Base-by-base conservation (phyloP, 2,113 vertebrate species). In the Halichoeres trimaculatus region DNA sequence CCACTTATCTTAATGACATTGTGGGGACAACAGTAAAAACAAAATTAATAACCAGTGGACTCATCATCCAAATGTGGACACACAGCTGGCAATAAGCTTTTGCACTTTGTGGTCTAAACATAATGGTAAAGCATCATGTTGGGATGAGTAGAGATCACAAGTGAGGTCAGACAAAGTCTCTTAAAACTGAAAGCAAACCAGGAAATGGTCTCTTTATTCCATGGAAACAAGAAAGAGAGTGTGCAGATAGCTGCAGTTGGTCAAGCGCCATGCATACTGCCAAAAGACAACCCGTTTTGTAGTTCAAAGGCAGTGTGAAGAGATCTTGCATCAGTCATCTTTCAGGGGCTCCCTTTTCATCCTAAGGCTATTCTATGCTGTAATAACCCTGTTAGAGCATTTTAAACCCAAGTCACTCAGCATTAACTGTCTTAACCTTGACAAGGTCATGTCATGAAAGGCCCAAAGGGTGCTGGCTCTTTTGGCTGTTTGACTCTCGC, bases 361-460 rank as follows among this genome's bases (percentile, higher is more conserved):
- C 54, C 47, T 16, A 10, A 16, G 35, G 45, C 30, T 47, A 40
- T 38, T 52, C 17, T 62, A 57, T 40, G 55, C 51, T 74, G 35
- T 71, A 78, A 63, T 58, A 66, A 54, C 56, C 60, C 55, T 36
- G 63, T 76, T 70, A 64, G 13, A 56, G 62, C 62, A 59, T 77
- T 80, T 85, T 69, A 66, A 86, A 78, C 26, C 74, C 71, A 35
- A 78, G 66, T 76, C 73, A 74, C 70, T 78, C 57, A 63, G 71
- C 60, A 76, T 74, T 80, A 77, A 74, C 70, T 74, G 70, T 50
- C 59, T 63, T 84, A 79, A 91, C 90, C 90, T 89, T 90, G 85
- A 71, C 72, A 84, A 90, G 85, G 85, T 70, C 55, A n/a, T 41
- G 43, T 53, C 9, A 12, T 56, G 67, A 70, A 40, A 64, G 53